These are phyloP conservation scores for Colletes latitarsis DNA, from an alignment of 1,140 invertebrate genomes.

Conservation along the genomic window DNA sequence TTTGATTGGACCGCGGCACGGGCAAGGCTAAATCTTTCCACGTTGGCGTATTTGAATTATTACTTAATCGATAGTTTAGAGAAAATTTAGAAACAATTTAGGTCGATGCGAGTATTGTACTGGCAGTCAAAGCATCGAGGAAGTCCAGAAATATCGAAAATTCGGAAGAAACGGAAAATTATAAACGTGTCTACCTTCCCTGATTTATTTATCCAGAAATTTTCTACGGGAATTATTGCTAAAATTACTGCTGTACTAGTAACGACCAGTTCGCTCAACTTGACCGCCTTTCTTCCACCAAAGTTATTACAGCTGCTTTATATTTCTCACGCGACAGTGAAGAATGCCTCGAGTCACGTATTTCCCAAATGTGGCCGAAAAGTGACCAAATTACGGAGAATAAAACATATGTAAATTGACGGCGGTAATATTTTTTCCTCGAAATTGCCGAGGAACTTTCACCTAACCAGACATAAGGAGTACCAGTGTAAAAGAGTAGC, in stretches of 20 bases:
- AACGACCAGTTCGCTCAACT: not conserved
- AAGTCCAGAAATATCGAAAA: too few relatives aligned
- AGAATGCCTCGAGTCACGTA: not conserved
- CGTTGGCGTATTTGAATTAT: too few relatives aligned
- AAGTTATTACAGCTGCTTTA: not conserved
- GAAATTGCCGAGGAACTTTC: not conserved
- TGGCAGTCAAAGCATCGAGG: too few relatives aligned
- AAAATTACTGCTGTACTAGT: not conserved
- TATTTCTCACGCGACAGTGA: not conserved
- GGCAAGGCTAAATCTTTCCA: too few relatives aligned
- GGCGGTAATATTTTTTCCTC: not conserved
- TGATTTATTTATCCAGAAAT: too few relatives aligned
- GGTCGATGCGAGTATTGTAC: too few relatives aligned
- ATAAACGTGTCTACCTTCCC: too few relatives aligned
- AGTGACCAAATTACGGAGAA: slow-evolving; percentile 9
- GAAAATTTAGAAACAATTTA: too few relatives aligned
- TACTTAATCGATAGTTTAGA: too few relatives aligned
- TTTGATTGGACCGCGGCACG: too few relatives aligned
- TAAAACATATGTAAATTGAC: not conserved
- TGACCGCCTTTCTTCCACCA: not conserved
- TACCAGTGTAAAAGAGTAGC: too few relatives aligned
- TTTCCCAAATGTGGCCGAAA: not conserved
- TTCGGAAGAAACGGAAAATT: too few relatives aligned
- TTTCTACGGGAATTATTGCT: not conserved
- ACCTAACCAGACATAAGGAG: not conserved